phyloP scores from a whole-genome alignment of 2,888 invertebrate species.

The Drosophila suboccidentalis region DNA sequence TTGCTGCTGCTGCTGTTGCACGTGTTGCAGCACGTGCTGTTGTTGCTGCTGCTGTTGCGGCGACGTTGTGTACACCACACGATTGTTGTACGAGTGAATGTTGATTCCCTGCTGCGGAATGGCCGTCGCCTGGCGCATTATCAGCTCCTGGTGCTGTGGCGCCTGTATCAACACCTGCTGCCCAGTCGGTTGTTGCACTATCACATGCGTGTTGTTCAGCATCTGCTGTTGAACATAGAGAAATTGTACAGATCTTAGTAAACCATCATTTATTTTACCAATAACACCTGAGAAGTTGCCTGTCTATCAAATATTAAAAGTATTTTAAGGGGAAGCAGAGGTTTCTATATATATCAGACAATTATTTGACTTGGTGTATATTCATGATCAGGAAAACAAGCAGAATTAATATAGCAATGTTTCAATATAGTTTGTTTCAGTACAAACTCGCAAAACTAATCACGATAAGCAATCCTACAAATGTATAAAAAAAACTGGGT shows the following conservation, averaged over 20 bases:
- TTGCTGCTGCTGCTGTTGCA: slow-evolving; percentile 66
- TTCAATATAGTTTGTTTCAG: background rate
- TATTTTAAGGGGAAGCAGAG: too few relatives aligned
- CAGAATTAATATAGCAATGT: too few relatives aligned
- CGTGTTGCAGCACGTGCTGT: slow-evolving; percentile 66
- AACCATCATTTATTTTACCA: too few relatives aligned
- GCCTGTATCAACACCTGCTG: slow-evolving; percentile 84
- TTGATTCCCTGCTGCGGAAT: slow-evolving; percentile 81
- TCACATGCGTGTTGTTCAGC: slow-evolving; percentile 81
- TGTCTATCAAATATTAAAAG: too few relatives aligned
- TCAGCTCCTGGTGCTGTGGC: slow-evolving; percentile 83
- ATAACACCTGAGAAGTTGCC: too few relatives aligned
- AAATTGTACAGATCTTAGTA: background rate
- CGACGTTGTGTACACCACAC: slow-evolving; percentile 73
- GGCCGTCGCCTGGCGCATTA: slow-evolving; percentile 83
- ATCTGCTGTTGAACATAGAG: slow-evolving; percentile 50
- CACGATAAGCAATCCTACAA: too few relatives aligned
- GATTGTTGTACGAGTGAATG: slow-evolving; percentile 77
- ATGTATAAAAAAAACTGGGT: too few relatives aligned
- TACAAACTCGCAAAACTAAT: background rate
- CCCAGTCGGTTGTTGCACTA: slow-evolving; percentile 80
- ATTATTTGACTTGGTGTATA: background rate
- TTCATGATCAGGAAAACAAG: too few relatives aligned
- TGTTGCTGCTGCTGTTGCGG: slow-evolving; percentile 61
- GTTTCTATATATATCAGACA: too few relatives aligned